Percentiles rank a stretch among this genome's conserved stretches.
Conservation (phyloP, 2,888 invertebrate species). For the Panzeria rudis region DNA sequence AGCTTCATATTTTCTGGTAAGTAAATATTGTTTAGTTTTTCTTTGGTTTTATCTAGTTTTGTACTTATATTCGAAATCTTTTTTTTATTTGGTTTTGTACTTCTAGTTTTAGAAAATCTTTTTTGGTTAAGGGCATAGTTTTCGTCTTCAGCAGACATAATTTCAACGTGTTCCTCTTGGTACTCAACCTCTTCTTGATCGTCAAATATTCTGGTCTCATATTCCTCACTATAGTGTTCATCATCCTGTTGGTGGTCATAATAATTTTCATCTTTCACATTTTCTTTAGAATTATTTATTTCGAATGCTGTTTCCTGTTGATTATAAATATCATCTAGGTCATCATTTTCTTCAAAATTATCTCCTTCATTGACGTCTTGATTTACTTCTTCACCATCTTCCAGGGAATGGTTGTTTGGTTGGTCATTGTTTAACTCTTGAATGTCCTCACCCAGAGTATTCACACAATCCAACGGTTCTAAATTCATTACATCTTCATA, state of each 20-base stretch:
- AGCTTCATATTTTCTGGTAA: constrained; percentile 36
- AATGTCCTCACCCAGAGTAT: constrained; percentile 41
- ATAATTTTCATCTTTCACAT: constrained; percentile 40
- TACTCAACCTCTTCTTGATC: constrained; percentile 12
- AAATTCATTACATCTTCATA: constrained; percentile 51
- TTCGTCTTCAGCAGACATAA: background rate
- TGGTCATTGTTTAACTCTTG: constrained; percentile 45
- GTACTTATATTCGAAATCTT: constrained; percentile 7
- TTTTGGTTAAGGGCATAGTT: background rate
- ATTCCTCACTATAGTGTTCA: constrained; percentile 23
- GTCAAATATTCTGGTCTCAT: background rate
- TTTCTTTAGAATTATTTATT: background rate
- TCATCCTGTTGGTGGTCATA: constrained; percentile 71
- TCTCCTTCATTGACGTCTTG: background rate
- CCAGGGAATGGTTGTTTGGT: constrained; percentile 10
- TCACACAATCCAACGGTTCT: constrained; percentile 30
- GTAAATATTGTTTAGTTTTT: background rate
- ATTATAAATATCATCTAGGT: constrained; percentile 8
- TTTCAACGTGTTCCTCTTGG: constrained; percentile 3
- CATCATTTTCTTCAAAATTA: background rate
- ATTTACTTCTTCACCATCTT: constrained; percentile 22
- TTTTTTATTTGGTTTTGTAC: constrained; percentile 36
- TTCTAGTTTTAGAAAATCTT: background rate
- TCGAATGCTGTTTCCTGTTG: constrained; percentile 19
- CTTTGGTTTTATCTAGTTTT: background rate